Evolutionary conservation across 2,888 invertebrate genomes (phyloP), one percentile per base, ranked within the genome.

Genomic region (Atherix ibis): DNA sequence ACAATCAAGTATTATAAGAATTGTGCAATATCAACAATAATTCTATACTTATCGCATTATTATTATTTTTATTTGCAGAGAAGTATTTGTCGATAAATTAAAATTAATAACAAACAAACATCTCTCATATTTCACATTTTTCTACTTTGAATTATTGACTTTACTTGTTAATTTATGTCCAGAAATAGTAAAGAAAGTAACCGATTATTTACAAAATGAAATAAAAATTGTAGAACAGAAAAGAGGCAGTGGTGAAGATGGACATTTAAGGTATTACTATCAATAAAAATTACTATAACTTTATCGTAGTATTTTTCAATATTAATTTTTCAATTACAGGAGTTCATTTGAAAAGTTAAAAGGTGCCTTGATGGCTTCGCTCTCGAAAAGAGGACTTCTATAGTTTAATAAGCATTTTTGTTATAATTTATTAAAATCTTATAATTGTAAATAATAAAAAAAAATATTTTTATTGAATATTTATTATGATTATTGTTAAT

Each of bases 101-200:
- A 49, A 55, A 6, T 29, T 46, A 0, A 43, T 58, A 32, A 53
- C 56, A 0, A 51, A 52, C n/a, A 56, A 57, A 10, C 57, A 59
- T 44, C 39, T 61, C 38, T 54, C 61, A 2, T 58, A 56, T 34
- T 54, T 53, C 42, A 56, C 60, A 9, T 57, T 54, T 38, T 58
- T 54, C 32, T 58, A 48, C 30, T 57, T 57, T 27, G 58, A 60
- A 36, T 46, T 60, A 36, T 41, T 61, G 13, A 52, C 49, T 36
- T 54, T 53, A 42, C 39, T 61, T 9, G 48, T 47, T 2, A 46
- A 51, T 25, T 46, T 52, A n/a, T 47, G 48, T 2, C 47, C 48
- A 1, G 41, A 43, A 3, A n/a, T 55, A 9, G 43, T 61, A 0
- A 38, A 44, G n/a, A 44, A 50, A 4, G 41, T 57, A 2, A 41